Conservation (phyloP, 2,888 invertebrate genomes). For the Mythimna lalbum region DNA sequence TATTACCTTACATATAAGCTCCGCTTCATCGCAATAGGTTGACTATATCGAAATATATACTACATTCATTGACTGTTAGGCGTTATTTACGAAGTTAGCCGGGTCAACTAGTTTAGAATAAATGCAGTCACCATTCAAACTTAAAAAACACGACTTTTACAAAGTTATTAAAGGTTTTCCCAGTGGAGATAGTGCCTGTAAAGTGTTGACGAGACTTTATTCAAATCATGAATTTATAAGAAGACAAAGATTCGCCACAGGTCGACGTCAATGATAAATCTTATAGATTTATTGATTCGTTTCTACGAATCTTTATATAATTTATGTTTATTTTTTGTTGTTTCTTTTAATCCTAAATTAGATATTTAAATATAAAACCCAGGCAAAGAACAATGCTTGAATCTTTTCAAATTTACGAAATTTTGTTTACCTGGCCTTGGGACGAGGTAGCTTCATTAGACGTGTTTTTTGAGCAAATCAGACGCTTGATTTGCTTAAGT, state of each 20-base stretch:
- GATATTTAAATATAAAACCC: neutral
- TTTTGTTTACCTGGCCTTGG: too few relatives aligned
- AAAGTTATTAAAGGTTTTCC: constrained; percentile 25
- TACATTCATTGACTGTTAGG: too few relatives aligned
- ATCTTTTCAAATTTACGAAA: neutral
- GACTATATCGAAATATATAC: too few relatives aligned
- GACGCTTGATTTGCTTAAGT: too few relatives aligned
- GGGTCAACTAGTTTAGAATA: neutral
- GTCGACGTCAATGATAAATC: constrained; percentile 47
- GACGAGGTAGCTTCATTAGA: too few relatives aligned
- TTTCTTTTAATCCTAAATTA: constrained; percentile 16
- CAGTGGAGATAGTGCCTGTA: constrained; percentile 2
- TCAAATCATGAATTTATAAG: constrained; percentile 35
- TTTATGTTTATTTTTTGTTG: constrained; percentile 14
- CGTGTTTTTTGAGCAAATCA: too few relatives aligned
- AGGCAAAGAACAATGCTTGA: neutral
- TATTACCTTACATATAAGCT: too few relatives aligned
- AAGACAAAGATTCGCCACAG: constrained; percentile 26
- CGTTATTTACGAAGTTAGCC: too few relatives aligned
- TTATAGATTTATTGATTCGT: constrained; percentile 45
- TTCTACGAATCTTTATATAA: constrained; percentile 33
- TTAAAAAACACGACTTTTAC: neutral
- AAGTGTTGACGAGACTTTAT: constrained; percentile 27
- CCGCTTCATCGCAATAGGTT: too few relatives aligned
- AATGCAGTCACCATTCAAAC: neutral